These are phyloP conservation scores for Tetraneura akinire DNA, from an alignment of 1,140 invertebrate genomes.

Conservation along the genomic window DNA sequence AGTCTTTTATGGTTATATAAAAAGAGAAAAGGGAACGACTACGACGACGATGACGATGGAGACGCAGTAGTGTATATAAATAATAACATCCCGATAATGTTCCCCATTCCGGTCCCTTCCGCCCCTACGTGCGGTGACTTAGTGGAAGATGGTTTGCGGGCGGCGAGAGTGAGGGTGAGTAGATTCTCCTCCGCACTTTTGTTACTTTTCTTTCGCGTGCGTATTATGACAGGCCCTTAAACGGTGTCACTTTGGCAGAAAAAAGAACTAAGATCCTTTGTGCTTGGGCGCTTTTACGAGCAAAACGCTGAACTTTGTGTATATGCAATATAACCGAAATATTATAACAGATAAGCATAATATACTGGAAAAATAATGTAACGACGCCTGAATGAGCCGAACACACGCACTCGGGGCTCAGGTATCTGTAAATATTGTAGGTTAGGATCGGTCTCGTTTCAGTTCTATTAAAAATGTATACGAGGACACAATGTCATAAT, in stretches of 20 bases:
- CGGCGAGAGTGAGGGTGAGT: no score
- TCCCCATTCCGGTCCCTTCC: not conserved
- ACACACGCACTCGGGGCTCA: not conserved
- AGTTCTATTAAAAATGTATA: no score
- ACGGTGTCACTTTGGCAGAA: constrained; percentile 47
- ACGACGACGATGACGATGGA: constrained; percentile 29
- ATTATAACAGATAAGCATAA: constrained; percentile 46
- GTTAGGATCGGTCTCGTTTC: no score
- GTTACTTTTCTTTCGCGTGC: constrained; percentile 46
- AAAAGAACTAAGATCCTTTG: constrained; percentile 29
- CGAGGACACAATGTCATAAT: no score
- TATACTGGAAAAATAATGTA: constrained; percentile 24
- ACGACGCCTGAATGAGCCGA: not conserved
- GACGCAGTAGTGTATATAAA: constrained; percentile 50
- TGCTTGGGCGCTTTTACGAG: constrained; percentile 46
- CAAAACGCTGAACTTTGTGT: constrained; percentile 46
- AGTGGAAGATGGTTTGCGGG: not conserved
- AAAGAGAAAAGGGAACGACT: constrained; percentile 47
- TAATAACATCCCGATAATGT: constrained; percentile 51
- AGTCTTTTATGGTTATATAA: constrained; percentile 51
- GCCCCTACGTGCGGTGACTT: not conserved
- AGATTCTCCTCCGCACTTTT: constrained; percentile 38
- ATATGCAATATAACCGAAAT: constrained; percentile 46
- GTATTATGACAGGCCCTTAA: constrained; percentile 47
- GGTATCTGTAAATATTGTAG: not conserved